A percentile compares a stretch with the other conserved stretches of the same genome.
phyloP scores from a whole-genome alignment of 2,888 invertebrate species.

The Stenodera caucasica region DNA sequence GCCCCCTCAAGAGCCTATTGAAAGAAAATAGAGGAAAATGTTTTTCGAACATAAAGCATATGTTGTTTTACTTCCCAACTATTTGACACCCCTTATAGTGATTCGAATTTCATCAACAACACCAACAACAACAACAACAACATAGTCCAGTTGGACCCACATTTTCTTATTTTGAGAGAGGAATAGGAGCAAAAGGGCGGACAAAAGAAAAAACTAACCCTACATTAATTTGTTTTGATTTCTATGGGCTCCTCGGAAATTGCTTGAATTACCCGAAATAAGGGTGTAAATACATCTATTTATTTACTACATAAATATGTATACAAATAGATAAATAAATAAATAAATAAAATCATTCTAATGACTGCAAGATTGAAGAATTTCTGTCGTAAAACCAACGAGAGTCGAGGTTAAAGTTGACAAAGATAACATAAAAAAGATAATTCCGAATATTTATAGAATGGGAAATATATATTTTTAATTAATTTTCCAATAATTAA shows the following conservation, averaged over 20 bases:
- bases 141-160: not conserved
- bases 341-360: not conserved
- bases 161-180: not conserved
- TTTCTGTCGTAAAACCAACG: not conserved
- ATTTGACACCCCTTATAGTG: conserved; percentile 5
- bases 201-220: not conserved
- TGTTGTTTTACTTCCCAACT: not conserved
- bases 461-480: not conserved
- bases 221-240: not conserved
- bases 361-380: not conserved
- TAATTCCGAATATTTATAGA: conserved; percentile 1
- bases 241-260: not conserved
- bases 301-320: no score
- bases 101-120: conserved; percentile 4
- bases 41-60: not conserved
- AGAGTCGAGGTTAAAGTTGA: conserved; percentile 2
- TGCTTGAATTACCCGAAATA: not conserved
- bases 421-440: not conserved
- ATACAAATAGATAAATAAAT: no score
- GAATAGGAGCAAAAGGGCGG: not conserved
- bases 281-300: no score
- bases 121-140: not conserved
- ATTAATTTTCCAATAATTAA: not conserved
- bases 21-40: not conserved
- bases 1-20: not conserved